phyloP scores from a whole-genome alignment of 2,113 vertebrate species.

The Rhizomys pruinosus region DNA sequence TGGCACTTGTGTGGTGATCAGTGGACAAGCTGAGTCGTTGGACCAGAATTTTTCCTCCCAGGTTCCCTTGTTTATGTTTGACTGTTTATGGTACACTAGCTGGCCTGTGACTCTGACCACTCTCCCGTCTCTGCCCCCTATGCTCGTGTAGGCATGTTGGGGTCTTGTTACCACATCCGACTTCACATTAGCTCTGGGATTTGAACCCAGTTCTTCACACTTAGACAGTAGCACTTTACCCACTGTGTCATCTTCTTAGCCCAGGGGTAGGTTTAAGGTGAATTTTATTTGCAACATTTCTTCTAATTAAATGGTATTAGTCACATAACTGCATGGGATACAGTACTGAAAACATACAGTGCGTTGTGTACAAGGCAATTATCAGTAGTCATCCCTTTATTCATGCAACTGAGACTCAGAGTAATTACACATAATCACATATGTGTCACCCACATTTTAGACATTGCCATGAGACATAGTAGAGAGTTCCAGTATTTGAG shows the following conservation, averaged over 20 bases:
- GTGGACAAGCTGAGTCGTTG: background rate
- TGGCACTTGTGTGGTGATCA: background rate
- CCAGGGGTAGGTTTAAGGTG: background rate
- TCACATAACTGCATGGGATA: background rate
- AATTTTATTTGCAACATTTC: slow-evolving; percentile 19
- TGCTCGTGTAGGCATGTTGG: background rate
- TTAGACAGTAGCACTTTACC: background rate
- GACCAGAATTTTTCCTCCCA: too few species aligned
- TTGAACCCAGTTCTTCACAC: background rate
- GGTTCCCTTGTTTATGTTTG: background rate
- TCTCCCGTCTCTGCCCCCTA: background rate
- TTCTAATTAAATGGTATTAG: slow-evolving; percentile 12
- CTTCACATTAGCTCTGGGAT: background rate
- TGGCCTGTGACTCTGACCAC: background rate
- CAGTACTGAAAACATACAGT: background rate
- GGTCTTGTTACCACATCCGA: background rate
- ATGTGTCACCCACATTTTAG: background rate
- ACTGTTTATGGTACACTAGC: background rate
- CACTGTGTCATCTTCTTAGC: background rate
- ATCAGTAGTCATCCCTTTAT: background rate
- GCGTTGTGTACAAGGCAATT: background rate
- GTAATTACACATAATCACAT: background rate
- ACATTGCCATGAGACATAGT: background rate
- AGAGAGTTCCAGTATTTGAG: slow-evolving; percentile 11
- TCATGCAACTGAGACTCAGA: background rate